Conservation (phyloP, 30 jellyfish, hydroid and myxozoan genomes). For the Aurelia sp. region DNA sequence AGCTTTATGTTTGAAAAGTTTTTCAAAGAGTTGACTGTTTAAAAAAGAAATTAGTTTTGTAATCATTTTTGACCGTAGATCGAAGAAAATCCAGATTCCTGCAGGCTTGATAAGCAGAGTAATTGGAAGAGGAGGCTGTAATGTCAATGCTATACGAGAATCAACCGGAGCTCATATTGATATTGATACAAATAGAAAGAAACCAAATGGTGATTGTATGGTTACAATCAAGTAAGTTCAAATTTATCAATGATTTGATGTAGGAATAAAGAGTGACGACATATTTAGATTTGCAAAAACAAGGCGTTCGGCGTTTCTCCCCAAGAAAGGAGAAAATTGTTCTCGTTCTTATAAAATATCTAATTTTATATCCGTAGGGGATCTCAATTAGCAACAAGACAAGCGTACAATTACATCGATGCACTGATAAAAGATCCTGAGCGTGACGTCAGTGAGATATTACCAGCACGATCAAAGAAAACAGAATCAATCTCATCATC, state of each 20-base stretch:
- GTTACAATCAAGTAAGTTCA: slow-evolving; percentile 92
- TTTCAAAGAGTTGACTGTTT: neutral
- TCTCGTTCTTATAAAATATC: too few species aligned
- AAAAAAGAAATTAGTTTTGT: too few species aligned
- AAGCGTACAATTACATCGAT: slow-evolving; percentile 90
- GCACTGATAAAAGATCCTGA: slow-evolving; percentile 95
- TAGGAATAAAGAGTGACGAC: neutral
- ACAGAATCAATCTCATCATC: slow-evolving; percentile 27
- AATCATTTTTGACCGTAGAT: slow-evolving; percentile 19
- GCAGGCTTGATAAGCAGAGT: slow-evolving; percentile 93
- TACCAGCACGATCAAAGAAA: slow-evolving; percentile 80
- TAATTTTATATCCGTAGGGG: slow-evolving; percentile 60
- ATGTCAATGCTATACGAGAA: slow-evolving; percentile 94
- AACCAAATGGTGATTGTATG: slow-evolving; percentile 99
- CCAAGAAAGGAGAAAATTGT: too few species aligned
- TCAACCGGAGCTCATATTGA: slow-evolving; percentile 95
- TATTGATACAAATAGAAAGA: slow-evolving; percentile 96
- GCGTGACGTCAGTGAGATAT: slow-evolving; percentile 88
- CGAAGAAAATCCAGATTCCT: slow-evolving; percentile 92
- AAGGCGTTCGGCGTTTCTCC: too few species aligned
- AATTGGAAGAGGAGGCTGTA: slow-evolving; percentile 99
- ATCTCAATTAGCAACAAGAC: slow-evolving; percentile 88
- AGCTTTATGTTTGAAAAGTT: too few species aligned
- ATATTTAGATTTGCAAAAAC: neutral
- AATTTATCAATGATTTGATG: neutral